Evolutionary conservation across 2,888 invertebrate species (phyloP).

Genomic region (Hirtodrosophila cameraria): DNA sequence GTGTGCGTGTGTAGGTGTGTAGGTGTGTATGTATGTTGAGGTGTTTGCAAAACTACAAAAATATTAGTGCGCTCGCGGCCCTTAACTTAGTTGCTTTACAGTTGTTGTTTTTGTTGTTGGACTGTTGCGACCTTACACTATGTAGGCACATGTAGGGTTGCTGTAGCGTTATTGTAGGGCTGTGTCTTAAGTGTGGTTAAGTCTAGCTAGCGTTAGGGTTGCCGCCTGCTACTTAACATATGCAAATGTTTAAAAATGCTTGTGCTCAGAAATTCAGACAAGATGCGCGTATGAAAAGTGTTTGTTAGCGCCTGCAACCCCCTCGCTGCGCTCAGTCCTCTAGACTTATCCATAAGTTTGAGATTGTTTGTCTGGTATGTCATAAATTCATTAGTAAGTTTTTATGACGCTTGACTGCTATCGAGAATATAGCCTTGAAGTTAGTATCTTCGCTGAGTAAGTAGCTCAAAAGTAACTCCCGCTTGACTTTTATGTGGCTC

Average conservation of each 20-base stretch:
- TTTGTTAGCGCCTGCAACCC: conserved; percentile 14
- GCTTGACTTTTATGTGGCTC: conserved; percentile 19
- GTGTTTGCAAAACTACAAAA: conserved; percentile 58
- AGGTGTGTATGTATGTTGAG: conserved; percentile 21
- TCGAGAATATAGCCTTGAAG: conserved; percentile 12
- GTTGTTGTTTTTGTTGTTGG: conserved; percentile 20
- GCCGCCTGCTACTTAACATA: conserved; percentile 54
- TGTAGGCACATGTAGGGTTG: not conserved
- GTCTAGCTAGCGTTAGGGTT: conserved; percentile 15
- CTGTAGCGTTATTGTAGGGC: not conserved
- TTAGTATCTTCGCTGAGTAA: conserved; percentile 7
- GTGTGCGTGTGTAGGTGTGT: conserved; percentile 1
- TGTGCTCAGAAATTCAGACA: conserved; percentile 55
- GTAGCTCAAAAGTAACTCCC: conserved; percentile 7
- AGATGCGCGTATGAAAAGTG: conserved; percentile 43
- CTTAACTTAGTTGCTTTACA: conserved; percentile 16
- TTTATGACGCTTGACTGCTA: conserved; percentile 28
- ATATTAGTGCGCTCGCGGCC: conserved; percentile 54
- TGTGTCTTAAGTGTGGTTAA: not conserved
- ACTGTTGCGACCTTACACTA: conserved; percentile 10
- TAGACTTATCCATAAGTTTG: conserved; percentile 21
- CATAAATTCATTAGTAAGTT: conserved; percentile 60
- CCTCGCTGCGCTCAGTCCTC: not conserved
- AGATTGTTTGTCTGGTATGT: conserved; percentile 28
- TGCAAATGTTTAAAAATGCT: conserved; percentile 67